Percentiles rank a stretch among this genome's conserved stretches.
These are phyloP conservation scores for Agelas oroides DNA, from an alignment of 37 sponge, comb jelly and placozoan genomes.

Conservation along the genomic window DNA sequence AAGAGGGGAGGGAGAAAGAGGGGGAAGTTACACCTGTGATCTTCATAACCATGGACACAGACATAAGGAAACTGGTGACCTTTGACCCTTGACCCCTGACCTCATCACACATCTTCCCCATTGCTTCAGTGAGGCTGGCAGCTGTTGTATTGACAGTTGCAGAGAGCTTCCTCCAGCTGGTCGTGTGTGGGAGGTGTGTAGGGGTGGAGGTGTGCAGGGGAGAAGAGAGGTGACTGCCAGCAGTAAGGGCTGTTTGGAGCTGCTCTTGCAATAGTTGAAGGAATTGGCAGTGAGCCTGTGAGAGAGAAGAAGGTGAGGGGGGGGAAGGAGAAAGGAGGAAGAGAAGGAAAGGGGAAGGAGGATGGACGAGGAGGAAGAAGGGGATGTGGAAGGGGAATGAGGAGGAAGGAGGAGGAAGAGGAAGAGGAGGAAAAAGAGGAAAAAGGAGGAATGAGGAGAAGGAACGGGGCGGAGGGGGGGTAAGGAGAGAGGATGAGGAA, in stretches of 20 bases:
- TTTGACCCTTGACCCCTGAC: background rate
- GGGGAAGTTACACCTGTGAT: too few relatives aligned
- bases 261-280: constrained; percentile 1
- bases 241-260: background rate
- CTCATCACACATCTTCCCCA: constrained; percentile 1
- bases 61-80: too few relatives aligned
- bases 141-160: background rate
- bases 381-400: background rate
- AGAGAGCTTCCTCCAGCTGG: constrained; percentile 2
- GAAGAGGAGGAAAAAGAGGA: background rate
- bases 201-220: background rate
- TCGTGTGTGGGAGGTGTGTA: background rate
- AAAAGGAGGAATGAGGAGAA: background rate
- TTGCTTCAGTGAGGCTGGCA: background rate
- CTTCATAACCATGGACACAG: too few relatives aligned
- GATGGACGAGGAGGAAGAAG: background rate
- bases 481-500: constrained; percentile 3
- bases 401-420: background rate
- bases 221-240: background rate
- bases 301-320: background rate
- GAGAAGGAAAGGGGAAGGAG: constrained; percentile 3
- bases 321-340: background rate
- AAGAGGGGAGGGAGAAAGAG: too few relatives aligned
- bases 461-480: background rate
- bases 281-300: constrained; percentile 1